These are phyloP conservation scores for Drosophila ohnishii DNA, from an alignment of 1,140 invertebrate species.

Conservation along the genomic window DNA sequence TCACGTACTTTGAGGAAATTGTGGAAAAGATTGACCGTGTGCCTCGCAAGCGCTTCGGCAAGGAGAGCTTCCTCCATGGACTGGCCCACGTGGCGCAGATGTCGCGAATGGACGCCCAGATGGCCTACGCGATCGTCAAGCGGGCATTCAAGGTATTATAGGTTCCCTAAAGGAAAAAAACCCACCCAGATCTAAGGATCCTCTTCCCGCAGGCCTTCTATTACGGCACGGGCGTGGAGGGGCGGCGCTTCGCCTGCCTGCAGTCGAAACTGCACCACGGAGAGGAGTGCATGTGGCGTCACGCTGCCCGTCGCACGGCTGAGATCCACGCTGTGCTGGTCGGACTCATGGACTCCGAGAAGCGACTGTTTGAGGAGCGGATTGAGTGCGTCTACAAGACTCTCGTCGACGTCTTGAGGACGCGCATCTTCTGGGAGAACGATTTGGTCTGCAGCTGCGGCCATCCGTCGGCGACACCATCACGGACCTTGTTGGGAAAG, in stretches of 20 bases:
- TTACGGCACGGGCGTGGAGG: conserved; percentile 45
- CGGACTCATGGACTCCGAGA: conserved; percentile 61
- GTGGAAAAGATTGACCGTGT: conserved; percentile 54
- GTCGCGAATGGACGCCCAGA: conserved; percentile 65
- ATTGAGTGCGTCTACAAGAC: conserved; percentile 69
- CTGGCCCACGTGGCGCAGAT: conserved; percentile 57
- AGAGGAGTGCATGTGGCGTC: conserved; percentile 65
- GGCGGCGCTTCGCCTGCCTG: conserved; percentile 7
- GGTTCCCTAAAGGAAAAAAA: no score
- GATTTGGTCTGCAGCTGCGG: conserved; percentile 10
- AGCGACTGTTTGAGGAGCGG: conserved; percentile 52
- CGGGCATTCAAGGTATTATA: conserved; percentile 53
- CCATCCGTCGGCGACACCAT: background rate
- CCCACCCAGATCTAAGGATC: no score
- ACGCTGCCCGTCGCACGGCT: conserved; percentile 65
- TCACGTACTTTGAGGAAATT: conserved; percentile 69
- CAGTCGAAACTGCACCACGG: conserved; percentile 23
- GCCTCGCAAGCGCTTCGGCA: conserved; percentile 63
- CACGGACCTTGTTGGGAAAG: background rate
- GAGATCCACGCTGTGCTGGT: conserved; percentile 56
- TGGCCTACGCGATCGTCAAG: conserved; percentile 72
- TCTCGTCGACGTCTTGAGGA: conserved; percentile 38
- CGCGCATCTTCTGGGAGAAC: conserved; percentile 21
- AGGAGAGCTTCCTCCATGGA: conserved; percentile 72
- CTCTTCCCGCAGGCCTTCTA: conserved; percentile 51